phyloP scores from a whole-genome alignment of 2,888 invertebrate genomes.

The Chydorus sphaericus region DNA sequence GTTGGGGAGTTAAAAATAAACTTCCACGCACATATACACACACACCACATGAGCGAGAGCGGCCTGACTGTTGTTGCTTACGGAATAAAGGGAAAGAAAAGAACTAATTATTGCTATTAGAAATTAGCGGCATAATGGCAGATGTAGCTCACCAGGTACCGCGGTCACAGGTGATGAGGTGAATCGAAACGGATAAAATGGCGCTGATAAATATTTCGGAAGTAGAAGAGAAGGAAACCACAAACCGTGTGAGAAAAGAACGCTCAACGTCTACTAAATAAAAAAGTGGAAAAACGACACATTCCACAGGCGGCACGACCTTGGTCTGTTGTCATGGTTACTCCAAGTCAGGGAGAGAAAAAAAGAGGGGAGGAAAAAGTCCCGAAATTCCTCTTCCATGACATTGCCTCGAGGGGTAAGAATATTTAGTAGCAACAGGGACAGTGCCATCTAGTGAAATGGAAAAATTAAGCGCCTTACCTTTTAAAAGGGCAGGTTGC shows the following conservation, averaged over 20 bases:
- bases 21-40: neutral
- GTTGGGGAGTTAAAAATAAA: too few relatives aligned
- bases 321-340: slow-evolving; percentile 6
- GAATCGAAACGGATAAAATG: slow-evolving; percentile 6
- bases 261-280: neutral
- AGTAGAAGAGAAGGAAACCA: neutral
- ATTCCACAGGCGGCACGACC: neutral
- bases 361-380: neutral
- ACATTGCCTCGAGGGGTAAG: slow-evolving; percentile 1
- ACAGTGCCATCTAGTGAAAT: neutral
- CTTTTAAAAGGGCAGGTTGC: neutral
- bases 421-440: neutral
- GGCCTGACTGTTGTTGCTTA: too few relatives aligned
- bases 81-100: too few relatives aligned
- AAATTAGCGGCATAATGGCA: too few relatives aligned
- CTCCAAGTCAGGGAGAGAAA: neutral
- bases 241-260: neutral
- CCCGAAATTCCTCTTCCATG: neutral
- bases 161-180: too few relatives aligned
- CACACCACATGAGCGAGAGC: neutral
- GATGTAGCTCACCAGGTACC: too few relatives aligned
- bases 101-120: too few relatives aligned
- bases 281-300: neutral
- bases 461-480: neutral
- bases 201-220: neutral